Conservation (phyloP, 2,888 invertebrate genomes). For the Drosophila mulleri region DNA sequence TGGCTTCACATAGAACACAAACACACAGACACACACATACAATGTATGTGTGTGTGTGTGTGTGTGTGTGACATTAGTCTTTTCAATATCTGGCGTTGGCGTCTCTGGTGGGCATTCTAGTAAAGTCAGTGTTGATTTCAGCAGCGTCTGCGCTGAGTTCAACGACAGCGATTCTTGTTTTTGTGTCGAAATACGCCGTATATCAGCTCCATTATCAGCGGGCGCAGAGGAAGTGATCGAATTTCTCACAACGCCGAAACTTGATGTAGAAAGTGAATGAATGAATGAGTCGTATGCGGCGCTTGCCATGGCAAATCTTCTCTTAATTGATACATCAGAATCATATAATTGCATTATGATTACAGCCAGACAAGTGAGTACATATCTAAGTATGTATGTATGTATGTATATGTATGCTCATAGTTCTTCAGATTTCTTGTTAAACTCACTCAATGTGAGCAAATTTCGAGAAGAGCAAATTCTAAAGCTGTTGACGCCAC, state of each 20-base stretch:
- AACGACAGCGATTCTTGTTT: conserved; percentile 44
- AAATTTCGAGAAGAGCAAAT: not conserved
- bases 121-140: conserved; percentile 50
- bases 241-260: conserved; percentile 44
- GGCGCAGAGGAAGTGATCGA: conserved; percentile 56
- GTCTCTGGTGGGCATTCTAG: conserved; percentile 58
- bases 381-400: not conserved
- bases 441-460: not conserved
- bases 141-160: conserved; percentile 38
- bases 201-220: conserved; percentile 61
- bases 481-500: not conserved
- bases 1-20: conserved; percentile 35
- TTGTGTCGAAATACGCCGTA: conserved; percentile 29
- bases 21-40: not conserved
- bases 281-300: conserved; percentile 3
- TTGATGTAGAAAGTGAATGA: conserved; percentile 37
- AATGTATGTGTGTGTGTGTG: not conserved
- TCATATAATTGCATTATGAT: conserved; percentile 27
- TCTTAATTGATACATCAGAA: conserved; percentile 42
- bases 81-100: conserved; percentile 22
- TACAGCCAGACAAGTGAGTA: not conserved
- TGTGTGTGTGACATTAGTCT: conserved; percentile 2
- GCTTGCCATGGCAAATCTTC: conserved; percentile 25
- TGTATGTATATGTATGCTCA: too few relatives aligned
- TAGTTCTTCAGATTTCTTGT: not conserved